Percentiles rank a stretch among this genome's conserved stretches.
phyloP scores from a whole-genome alignment of 2,888 invertebrate genomes.

The Arctia plantaginis region DNA sequence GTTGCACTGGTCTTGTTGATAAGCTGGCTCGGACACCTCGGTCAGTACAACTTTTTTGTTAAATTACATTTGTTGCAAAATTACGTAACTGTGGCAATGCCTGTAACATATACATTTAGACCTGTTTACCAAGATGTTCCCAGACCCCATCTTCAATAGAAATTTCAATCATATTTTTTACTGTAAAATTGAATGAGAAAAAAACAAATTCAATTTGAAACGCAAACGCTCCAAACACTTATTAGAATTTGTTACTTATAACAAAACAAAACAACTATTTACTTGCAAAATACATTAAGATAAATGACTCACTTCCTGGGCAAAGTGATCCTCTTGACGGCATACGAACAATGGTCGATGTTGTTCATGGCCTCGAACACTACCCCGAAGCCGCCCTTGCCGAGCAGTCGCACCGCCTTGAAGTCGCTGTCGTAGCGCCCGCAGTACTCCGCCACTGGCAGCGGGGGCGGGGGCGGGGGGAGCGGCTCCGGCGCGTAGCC shows the following conservation, averaged over 20 bases:
- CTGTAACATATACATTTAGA: not conserved
- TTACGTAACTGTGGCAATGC: not conserved
- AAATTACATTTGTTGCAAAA: no score
- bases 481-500: slow-evolving; percentile 63
- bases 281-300: not conserved
- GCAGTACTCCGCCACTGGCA: slow-evolving; percentile 74
- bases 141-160: no score
- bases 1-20: no score
- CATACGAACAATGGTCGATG: slow-evolving; percentile 97
- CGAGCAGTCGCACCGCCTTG: slow-evolving; percentile 92
- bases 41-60: not conserved
- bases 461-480: slow-evolving; percentile 53
- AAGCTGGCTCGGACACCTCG: not conserved
- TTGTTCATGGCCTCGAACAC: slow-evolving; percentile 98
- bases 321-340: slow-evolving; percentile 96
- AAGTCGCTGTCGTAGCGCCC: slow-evolving; percentile 93
- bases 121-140: no score
- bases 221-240: no score
- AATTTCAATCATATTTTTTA: no score
- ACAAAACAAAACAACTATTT: not conserved
- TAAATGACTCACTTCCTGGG: slow-evolving; percentile 88
- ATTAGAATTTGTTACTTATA: no score
- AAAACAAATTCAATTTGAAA: no score
- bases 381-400: slow-evolving; percentile 97
- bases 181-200: no score